Evolutionary conservation across 1,140 invertebrate species (phyloP).

Genomic region (Cydia fagiglandana): DNA sequence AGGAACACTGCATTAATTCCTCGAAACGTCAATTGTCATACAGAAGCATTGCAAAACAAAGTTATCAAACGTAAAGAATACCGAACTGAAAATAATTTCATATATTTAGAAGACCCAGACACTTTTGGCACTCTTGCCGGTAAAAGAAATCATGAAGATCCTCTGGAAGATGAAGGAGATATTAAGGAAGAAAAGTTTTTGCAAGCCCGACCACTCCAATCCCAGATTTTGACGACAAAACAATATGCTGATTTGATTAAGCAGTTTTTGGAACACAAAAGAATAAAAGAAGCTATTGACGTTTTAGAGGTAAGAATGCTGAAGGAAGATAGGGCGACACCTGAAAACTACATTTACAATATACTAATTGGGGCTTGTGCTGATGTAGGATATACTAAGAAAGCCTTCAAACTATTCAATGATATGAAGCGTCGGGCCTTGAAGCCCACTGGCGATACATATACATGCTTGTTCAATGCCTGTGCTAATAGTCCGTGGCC

Average conservation of each 20-base stretch:
- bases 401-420: slow-evolving; percentile 90
- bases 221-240: slow-evolving; percentile 77
- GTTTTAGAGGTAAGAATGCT: slow-evolving; percentile 87
- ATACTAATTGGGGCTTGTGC: slow-evolving; percentile 90
- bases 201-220: slow-evolving; percentile 64
- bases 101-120: slow-evolving; percentile 76
- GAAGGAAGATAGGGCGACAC: slow-evolving; percentile 87
- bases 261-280: slow-evolving; percentile 80
- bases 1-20: slow-evolving; percentile 33
- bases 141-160: slow-evolving; percentile 42
- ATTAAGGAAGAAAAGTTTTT: slow-evolving; percentile 79
- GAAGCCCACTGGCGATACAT: slow-evolving; percentile 84
- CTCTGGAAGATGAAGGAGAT: slow-evolving; percentile 77
- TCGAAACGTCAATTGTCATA: slow-evolving; percentile 35
- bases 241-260: slow-evolving; percentile 86
- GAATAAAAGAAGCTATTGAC: slow-evolving; percentile 86
- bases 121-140: slow-evolving; percentile 72
- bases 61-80: slow-evolving; percentile 43
- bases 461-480: slow-evolving; percentile 92
- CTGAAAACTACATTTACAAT: slow-evolving; percentile 88
- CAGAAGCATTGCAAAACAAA: not conserved
- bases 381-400: slow-evolving; percentile 88
- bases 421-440: slow-evolving; percentile 88
- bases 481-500: slow-evolving; percentile 89
- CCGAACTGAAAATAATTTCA: slow-evolving; percentile 58